Base-by-base conservation (phyloP, 2,888 invertebrate species). In the Ormyrus labotus region DNA sequence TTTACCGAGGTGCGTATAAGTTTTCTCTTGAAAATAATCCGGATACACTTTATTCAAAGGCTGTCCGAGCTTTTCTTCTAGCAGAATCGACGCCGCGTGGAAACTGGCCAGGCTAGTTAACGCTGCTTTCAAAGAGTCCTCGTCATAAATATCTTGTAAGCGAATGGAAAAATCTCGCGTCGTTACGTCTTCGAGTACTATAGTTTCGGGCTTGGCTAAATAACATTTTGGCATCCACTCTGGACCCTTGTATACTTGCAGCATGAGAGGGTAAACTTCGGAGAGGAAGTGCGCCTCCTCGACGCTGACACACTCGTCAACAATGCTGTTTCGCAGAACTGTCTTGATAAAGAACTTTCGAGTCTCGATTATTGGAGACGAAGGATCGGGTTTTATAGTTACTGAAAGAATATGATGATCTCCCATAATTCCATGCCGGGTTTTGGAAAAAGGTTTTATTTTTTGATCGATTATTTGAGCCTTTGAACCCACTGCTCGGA, bases 341-440 rank as follows among this genome's bases (percentile, higher is more conserved):
- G 64, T 65, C 11, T 82, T 77, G 0, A 68, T 67, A 48, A 82
- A 82, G 7, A 82, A 78, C 0, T 45, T 13, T n/a, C 77, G 67
- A 2, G 9, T 53, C 4, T 13, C 48, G 1, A 3, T 45, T 5
- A 5, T 9, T 0, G 9, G 19, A 9, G 7, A 0, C 7, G 7
- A 19, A 8, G 47, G 2, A 0, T 19, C 11, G 0, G 47, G 19
- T 5, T 55, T 45, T 0, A 74, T 5, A 5, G 71, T 51, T 9
- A 75, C 58, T 1, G n/a, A 6, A 5, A 80, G 64, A 7, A 47
- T 19, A 13, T 77, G 57, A 11, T 77, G 80, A 0, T 57, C 48
- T 6, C 80, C 71, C 73, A 80, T 80, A 10, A 82, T 77, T 0
- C 82, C 82, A 19, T 34, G 34, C 3, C 72, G 53, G n/a, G 5